Evolutionary conservation across 2,888 invertebrate species (phyloP), one percentile per base, ranked within the genome.

Genomic region (Magallana nippona): DNA sequence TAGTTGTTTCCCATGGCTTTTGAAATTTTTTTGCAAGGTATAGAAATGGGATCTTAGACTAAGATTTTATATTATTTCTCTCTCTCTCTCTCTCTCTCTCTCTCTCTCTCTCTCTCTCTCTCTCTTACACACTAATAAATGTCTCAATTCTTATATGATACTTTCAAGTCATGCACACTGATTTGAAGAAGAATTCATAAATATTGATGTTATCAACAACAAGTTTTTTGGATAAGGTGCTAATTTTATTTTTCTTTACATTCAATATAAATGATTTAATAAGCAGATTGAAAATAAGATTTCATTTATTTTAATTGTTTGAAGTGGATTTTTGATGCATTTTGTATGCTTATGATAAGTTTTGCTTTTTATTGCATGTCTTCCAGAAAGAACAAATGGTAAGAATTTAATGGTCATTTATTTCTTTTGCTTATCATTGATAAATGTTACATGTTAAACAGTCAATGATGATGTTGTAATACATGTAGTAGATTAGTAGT

Each of bases 21-120:
- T 81, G 32, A 60, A 60, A 17, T 63, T 55, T 62, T 62, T 81
- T 81, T 3, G 62, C 19, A 62, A 81, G 81, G 81, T 81, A 81
- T n/a, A 78, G 15, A 78, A 55, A 19, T 19, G 22, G 19, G 55
- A 44, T 55, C 17, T 22, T 19, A 17, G 22, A 55, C 19, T 27
- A 55, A 44, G 44, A 44, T 44, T 10, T 44, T 44, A 10, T 44
- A 0, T 8, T 44, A 44, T 44, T 44, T 44, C 44, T 8, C 0
- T 0, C 8, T 32, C 3, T 32, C 32, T 32, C 32, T 32, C 32
- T 32, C 32, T 32, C 32, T 32, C 32, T 44, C 44, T 44, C 44
- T 44, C 44, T 44, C 44, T 44, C 44, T 44, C 44, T 44, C 44
- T 44, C 44, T 44, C 44, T 44, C 5, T 44, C 44, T 44, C 32